A percentile compares a stretch with the other conserved stretches of the same genome.
phyloP scores from a whole-genome alignment of 2,888 invertebrate genomes.

The Mamestra brassicae region DNA sequence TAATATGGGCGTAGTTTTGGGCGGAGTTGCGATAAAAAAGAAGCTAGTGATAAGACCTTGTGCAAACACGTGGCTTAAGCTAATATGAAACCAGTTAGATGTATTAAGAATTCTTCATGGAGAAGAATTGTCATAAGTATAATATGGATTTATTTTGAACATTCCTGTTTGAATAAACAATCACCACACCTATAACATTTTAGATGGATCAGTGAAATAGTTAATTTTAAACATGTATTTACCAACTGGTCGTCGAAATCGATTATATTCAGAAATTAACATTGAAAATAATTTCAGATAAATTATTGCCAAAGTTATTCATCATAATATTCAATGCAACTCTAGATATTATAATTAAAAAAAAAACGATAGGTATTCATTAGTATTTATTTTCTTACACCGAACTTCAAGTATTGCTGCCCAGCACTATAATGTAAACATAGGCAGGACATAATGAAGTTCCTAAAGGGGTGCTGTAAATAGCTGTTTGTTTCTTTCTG shows the following conservation, averaged over 20 bases:
- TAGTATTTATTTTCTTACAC: background rate
- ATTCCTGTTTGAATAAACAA: slow-evolving; percentile 8
- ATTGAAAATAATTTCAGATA: slow-evolving; percentile 51
- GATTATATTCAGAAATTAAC: slow-evolving; percentile 56
- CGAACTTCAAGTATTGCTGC: background rate
- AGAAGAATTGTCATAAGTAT: background rate
- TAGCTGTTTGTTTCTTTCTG: background rate
- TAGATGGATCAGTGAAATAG: slow-evolving; percentile 6
- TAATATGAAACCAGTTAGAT: background rate
- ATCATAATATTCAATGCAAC: slow-evolving; percentile 55
- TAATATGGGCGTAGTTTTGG: background rate
- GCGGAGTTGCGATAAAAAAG: background rate
- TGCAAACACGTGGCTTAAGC: background rate
- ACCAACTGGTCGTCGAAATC: slow-evolving; percentile 39
- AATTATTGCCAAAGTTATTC: slow-evolving; percentile 51
- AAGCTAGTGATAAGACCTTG: background rate
- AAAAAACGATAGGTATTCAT: slow-evolving; percentile 26
- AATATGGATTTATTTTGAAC: slow-evolving; percentile 4
- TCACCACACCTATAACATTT: slow-evolving; percentile 36
- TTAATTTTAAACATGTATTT: slow-evolving; percentile 32
- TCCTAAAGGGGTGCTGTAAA: background rate
- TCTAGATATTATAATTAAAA: slow-evolving; percentile 22
- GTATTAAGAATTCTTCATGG: background rate
- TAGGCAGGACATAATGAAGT: background rate
- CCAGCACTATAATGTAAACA: slow-evolving; percentile 1